A percentile compares a stretch with the other conserved stretches of the same genome.
phyloP scores from a whole-genome alignment of 2,797 vertebrate genomes.

The Enteromius trimaculatus region DNA sequence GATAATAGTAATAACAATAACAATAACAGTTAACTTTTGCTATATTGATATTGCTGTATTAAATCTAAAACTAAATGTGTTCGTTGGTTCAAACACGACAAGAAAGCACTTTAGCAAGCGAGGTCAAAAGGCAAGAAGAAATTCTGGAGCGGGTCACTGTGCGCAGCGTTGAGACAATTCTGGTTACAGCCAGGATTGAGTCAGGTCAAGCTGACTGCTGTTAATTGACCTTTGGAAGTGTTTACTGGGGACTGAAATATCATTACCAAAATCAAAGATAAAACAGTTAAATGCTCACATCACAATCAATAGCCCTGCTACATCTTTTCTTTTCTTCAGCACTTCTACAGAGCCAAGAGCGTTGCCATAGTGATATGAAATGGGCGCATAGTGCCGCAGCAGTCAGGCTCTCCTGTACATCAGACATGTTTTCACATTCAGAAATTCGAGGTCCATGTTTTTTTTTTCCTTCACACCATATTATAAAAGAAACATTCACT shows the following conservation, averaged over 20 bases:
- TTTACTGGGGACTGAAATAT: conserved; percentile 71
- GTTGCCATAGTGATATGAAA: conserved; percentile 80
- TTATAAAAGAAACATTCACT: conserved; percentile 23
- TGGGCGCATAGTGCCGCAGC: conserved; percentile 70
- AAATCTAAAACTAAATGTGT: not conserved
- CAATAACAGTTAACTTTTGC: not conserved
- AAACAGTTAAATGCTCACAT: conserved; percentile 73
- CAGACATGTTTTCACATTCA: conserved; percentile 51
- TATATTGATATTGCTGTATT: not conserved
- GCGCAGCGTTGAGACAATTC: conserved; percentile 32
- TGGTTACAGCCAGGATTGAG: conserved; percentile 32
- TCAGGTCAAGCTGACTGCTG: conserved; percentile 63
- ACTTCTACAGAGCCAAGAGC: conserved; percentile 59
- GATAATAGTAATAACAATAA: no score
- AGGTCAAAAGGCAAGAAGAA: conserved; percentile 27
- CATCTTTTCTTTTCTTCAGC: conserved; percentile 60
- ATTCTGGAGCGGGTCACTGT: conserved; percentile 1
- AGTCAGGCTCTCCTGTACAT: conserved; percentile 48
- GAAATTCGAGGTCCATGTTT: conserved; percentile 30
- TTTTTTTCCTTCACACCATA: not conserved
- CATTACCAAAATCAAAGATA: conserved; percentile 72
- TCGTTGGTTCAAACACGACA: not conserved
- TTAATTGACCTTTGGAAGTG: conserved; percentile 67
- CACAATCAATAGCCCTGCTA: conserved; percentile 71
- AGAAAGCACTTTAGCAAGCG: not conserved